phyloP scores from a whole-genome alignment of 2,797 vertebrate species.

The Rhinichthys osculus region DNA sequence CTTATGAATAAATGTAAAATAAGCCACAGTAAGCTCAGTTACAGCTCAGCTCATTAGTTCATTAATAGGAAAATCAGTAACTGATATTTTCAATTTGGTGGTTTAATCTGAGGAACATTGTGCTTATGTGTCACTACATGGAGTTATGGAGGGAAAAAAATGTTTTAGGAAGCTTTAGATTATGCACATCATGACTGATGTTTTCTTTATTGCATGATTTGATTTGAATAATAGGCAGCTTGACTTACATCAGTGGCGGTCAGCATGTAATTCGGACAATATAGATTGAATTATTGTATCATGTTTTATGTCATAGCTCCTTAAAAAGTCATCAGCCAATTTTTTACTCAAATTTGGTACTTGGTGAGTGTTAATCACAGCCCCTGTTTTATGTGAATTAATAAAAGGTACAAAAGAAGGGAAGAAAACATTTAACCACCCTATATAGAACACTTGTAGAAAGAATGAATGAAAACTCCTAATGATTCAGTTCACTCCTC shows the following conservation, averaged over 20 bases:
- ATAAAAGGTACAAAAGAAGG: neutral
- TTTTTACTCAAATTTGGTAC: neutral
- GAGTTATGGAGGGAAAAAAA: neutral
- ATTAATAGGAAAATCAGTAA: too few relatives aligned
- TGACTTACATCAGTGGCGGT: neutral
- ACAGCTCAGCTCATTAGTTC: neutral
- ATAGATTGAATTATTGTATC: neutral
- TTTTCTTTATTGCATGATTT: neutral
- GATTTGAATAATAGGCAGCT: neutral
- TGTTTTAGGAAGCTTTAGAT: neutral
- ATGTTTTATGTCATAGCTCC: neutral
- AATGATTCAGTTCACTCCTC: neutral
- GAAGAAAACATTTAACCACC: neutral
- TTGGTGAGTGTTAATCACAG: neutral
- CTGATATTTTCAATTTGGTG: neutral
- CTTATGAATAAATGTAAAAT: slow-evolving; percentile 6
- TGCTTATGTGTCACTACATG: neutral
- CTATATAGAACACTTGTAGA: neutral
- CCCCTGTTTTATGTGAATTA: neutral
- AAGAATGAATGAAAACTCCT: neutral
- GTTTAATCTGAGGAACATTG: neutral
- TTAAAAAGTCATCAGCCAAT: neutral
- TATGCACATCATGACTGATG: neutral
- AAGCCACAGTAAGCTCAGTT: neutral
- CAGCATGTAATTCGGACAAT: neutral